Evolutionary conservation across 1,140 invertebrate species (phyloP), one percentile per base, ranked within the genome.

Genomic region (Sminthurides bifidus): DNA sequence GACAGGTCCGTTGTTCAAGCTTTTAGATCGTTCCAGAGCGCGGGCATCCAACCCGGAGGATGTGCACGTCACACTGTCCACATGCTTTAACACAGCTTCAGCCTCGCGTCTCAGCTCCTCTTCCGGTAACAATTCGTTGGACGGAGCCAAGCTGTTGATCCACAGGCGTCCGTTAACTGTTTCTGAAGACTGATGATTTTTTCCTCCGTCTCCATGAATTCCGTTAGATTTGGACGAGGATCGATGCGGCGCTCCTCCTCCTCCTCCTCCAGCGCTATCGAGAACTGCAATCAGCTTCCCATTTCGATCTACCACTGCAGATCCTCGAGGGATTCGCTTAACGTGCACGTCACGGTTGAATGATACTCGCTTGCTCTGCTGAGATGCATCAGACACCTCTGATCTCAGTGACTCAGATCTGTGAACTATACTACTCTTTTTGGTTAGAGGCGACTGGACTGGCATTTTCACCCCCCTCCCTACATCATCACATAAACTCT

Each of bases 311-410:
- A 65, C 56, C 69, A 67, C 52, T 68, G 68, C 51, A 58, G 61
- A 57, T 67, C 70, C 69, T 69, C 65, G 69, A 71, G 75, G 70
- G 72, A 87, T 87, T 75, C 84, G 76, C 73, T 88, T 87, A 65
- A 88, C 82, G 73, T 86, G 83, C 64, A 89, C 84, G 78, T 87
- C 85, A 69, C 82, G 79, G 77, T 89, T 87, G 77, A 89, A 89
- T 66, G 85, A 87, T 66, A 89, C 85, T 65, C 80, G 75, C 61
- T 80, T 80, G 45, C 51, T 63, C 66, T 77, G 76, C 51, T 70
- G 69, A 44, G 75, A 75, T 63, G 70, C 66, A 65, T 75, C 74
- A 50, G 75, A 76, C 65, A 74, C 71, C 69, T 77, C 73, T 37
- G 76, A 79, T 33, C 58, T 54, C 38, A 63, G 45, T 41, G 61